Evolutionary conservation across 2,797 vertebrate species (phyloP).

Genomic region (Caiman crocodilus): DNA sequence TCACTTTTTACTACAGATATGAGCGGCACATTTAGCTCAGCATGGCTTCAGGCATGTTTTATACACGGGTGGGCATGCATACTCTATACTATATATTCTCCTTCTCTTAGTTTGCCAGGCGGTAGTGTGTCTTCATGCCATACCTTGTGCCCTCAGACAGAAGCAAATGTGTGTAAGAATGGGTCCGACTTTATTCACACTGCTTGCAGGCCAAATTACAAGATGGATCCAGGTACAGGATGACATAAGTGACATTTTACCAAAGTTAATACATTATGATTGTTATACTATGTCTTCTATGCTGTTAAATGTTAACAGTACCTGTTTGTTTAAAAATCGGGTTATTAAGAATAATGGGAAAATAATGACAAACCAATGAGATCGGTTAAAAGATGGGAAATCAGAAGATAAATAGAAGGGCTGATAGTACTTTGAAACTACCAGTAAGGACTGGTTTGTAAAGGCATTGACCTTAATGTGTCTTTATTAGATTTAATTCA

Average conservation of each 20-base stretch:
- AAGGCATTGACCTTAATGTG: background rate
- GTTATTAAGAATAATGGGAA: background rate
- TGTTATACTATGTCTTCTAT: background rate
- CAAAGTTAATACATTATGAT: background rate
- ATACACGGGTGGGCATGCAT: background rate
- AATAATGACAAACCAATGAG: background rate
- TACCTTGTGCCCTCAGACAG: background rate
- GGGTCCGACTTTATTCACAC: background rate
- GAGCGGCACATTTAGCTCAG: no score
- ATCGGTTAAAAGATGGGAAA: background rate
- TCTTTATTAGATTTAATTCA: background rate
- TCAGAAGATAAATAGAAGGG: background rate
- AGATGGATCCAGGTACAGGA: rapidly evolving
- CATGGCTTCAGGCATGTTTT: no score
- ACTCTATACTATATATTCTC: rapidly evolving
- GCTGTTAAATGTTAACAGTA: background rate
- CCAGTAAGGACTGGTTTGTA: background rate
- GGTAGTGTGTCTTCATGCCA: background rate
- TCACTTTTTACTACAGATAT: no score
- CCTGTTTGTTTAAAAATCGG: background rate
- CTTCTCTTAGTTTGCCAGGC: background rate
- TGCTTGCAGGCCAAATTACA: background rate
- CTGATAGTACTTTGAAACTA: background rate
- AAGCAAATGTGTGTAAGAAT: rapidly evolving
- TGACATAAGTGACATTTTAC: background rate